A percentile compares a stretch with the other conserved stretches of the same genome.
Conservation (phyloP, 2,113 vertebrate species). For the Hemibagrus wyckioides region DNA sequence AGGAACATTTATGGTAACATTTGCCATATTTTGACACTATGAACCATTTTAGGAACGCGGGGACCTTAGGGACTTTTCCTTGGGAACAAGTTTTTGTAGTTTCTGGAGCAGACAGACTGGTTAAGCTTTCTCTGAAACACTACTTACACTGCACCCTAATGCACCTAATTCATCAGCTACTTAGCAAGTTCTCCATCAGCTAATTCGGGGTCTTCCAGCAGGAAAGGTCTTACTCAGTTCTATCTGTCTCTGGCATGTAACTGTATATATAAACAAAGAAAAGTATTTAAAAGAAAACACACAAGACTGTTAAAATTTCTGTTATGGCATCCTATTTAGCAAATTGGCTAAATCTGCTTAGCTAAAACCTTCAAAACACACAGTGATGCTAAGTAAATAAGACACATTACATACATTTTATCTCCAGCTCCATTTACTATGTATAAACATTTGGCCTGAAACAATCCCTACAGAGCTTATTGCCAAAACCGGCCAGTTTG, state of each 20-base stretch:
- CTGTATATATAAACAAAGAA: not conserved
- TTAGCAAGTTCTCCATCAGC: not conserved
- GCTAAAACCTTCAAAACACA: not conserved
- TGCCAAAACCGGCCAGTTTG: not conserved
- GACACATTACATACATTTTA: not conserved
- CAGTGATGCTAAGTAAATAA: not conserved
- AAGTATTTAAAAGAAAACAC: not conserved
- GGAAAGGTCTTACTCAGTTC: not conserved
- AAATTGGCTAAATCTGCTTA: not conserved
- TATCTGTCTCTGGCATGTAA: not conserved
- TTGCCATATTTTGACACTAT: not conserved
- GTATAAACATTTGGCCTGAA: not conserved
- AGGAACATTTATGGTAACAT: not conserved
- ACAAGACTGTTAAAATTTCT: not conserved
- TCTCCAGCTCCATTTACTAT: not conserved
- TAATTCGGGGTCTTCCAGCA: not conserved
- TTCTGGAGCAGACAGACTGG: not conserved
- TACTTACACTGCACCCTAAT: not conserved
- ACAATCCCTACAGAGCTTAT: not conserved
- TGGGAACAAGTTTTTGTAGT: not conserved
- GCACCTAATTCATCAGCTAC: constrained; percentile 4
- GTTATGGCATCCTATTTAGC: not conserved
- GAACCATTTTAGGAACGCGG: not conserved
- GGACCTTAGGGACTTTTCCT: not conserved
- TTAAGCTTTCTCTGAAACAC: not conserved